A percentile compares a stretch with the other conserved stretches of the same genome.
These are phyloP conservation scores for Cirrhinus mrigala DNA, from an alignment of 2,797 vertebrate species.

Conservation along the genomic window DNA sequence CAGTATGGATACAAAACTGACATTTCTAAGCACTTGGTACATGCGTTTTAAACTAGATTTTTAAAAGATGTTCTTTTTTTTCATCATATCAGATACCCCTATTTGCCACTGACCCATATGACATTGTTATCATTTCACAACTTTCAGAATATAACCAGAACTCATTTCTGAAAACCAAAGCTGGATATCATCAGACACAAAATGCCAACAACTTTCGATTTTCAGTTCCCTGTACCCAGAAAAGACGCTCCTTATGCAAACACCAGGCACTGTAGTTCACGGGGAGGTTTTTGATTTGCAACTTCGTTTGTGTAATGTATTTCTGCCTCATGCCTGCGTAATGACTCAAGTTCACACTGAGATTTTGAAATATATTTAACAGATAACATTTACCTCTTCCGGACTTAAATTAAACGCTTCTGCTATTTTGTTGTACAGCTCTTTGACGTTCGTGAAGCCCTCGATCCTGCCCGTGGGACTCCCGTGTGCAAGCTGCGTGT, in stretches of 20 bases:
- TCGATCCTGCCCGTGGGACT: slow-evolving; percentile 93
- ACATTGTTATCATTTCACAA: not conserved
- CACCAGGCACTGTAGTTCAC: slow-evolving; percentile 2
- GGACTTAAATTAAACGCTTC: slow-evolving; percentile 82
- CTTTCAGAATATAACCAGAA: not conserved
- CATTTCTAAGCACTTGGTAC: not conserved
- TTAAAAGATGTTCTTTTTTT: not conserved
- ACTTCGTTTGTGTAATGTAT: slow-evolving; percentile 9
- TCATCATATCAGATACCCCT: not conserved
- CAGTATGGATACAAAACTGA: no score
- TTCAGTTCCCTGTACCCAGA: not conserved
- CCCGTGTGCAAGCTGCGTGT: slow-evolving; percentile 95
- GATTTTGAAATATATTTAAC: not conserved
- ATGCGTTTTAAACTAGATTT: not conserved
- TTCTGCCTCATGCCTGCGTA: slow-evolving; percentile 9
- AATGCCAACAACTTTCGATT: not conserved
- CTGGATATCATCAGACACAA: not conserved
- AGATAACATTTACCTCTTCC: slow-evolving; percentile 76
- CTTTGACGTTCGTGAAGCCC: slow-evolving; percentile 88
- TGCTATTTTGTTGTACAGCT: slow-evolving; percentile 87
- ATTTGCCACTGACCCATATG: not conserved
- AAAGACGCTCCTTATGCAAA: slow-evolving; percentile 64
- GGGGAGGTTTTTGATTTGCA: not conserved
- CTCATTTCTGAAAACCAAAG: not conserved
- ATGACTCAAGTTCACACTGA: not conserved